These are phyloP conservation scores for Orycteropus afer DNA, from an alignment of 2,113 vertebrate species.

Conservation along the genomic window DNA sequence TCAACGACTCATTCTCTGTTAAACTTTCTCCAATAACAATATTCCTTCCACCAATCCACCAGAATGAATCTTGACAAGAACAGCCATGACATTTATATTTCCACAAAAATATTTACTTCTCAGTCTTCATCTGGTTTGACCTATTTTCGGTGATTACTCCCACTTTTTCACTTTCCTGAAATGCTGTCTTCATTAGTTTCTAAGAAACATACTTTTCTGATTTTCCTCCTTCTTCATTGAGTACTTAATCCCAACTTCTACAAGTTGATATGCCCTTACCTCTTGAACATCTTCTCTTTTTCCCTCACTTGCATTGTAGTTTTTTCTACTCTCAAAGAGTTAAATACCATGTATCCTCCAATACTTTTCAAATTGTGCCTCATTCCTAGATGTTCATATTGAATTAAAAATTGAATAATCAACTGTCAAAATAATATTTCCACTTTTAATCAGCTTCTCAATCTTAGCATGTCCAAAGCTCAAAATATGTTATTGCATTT, in stretches of 20 bases:
- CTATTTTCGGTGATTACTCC: not conserved
- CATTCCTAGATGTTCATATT: not conserved
- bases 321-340: not conserved
- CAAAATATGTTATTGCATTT: not conserved
- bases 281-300: not conserved
- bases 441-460: not conserved
- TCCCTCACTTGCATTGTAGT: too few species aligned
- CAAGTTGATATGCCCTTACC: too few species aligned
- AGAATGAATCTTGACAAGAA: not conserved
- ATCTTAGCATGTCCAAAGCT: not conserved
- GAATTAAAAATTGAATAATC: not conserved
- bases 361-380: not conserved
- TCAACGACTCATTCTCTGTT: not conserved
- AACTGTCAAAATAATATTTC: not conserved
- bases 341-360: not conserved
- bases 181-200: too few species aligned
- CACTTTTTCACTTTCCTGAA: too few species aligned
- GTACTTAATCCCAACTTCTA: not conserved
- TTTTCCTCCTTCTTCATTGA: not conserved
- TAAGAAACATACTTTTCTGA: not conserved
- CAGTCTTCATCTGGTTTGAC: not conserved
- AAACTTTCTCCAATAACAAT: not conserved
- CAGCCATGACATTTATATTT: not conserved
- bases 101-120: not conserved
- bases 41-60: not conserved